These are phyloP conservation scores for Eudyptes chrysolophus DNA, from an alignment of 2,113 vertebrate species.

Conservation along the genomic window DNA sequence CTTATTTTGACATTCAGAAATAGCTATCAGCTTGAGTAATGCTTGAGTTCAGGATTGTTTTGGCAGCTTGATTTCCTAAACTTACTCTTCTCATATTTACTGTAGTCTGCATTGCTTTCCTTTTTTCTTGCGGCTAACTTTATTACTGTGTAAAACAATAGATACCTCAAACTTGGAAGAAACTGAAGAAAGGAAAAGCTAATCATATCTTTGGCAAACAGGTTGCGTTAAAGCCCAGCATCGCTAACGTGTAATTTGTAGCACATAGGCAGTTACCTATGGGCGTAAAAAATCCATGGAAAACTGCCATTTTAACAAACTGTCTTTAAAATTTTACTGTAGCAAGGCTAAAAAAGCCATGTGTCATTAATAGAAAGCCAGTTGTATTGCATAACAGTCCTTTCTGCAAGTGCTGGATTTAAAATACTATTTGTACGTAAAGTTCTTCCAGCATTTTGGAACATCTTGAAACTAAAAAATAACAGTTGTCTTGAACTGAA, in stretches of 20 bases:
- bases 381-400: not conserved
- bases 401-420: slow-evolving; percentile 7
- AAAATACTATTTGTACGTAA: not conserved
- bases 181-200: slow-evolving; percentile 13
- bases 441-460: slow-evolving; percentile 17
- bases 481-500: not conserved
- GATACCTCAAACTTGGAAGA: slow-evolving; percentile 10
- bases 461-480: not conserved
- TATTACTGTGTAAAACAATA: not conserved
- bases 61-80: slow-evolving; percentile 32
- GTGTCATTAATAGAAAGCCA: not conserved
- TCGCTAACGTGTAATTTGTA: not conserved
- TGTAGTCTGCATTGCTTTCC: slow-evolving; percentile 15
- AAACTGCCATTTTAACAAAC: not conserved
- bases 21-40: not conserved
- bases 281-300: not conserved
- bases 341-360: not conserved
- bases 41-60: not conserved
- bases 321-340: not conserved
- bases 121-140: slow-evolving; percentile 21
- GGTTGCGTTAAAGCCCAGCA: not conserved
- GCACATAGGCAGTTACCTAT: not conserved
- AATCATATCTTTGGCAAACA: not conserved
- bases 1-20: slow-evolving; percentile 14
- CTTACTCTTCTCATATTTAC: not conserved